A percentile compares a stretch with the other conserved stretches of the same genome.
Conservation (phyloP, 2,113 vertebrate genomes). For the Podarcis cretensis region DNA sequence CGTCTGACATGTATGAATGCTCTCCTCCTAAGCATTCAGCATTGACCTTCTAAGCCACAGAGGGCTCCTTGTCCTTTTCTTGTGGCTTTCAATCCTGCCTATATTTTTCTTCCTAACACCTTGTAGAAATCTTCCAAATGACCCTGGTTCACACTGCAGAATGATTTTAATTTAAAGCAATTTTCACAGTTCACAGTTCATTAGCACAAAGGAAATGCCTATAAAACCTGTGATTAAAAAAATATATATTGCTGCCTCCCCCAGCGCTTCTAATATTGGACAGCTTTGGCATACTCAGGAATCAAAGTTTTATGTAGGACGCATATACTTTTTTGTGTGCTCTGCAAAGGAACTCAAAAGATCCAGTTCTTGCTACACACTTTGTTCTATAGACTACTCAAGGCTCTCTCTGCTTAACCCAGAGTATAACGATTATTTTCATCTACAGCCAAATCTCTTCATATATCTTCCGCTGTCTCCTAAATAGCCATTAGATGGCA, state of each 20-base stretch:
- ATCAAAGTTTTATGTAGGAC: too few species aligned
- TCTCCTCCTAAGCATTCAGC: too few species aligned
- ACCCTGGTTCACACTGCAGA: neutral
- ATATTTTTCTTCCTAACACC: too few species aligned
- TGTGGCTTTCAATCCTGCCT: too few species aligned
- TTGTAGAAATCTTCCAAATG: neutral
- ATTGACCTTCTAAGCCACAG: too few species aligned
- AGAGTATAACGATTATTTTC: neutral
- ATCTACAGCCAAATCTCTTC: neutral
- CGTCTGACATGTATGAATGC: too few species aligned
- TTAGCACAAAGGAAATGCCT: neutral
- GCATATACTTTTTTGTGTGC: too few species aligned
- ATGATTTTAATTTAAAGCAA: neutral
- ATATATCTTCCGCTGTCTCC: neutral
- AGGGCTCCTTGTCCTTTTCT: too few species aligned
- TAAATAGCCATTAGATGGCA: neutral
- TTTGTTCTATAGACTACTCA: neutral
- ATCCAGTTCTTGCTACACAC: neutral
- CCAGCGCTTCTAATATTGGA: too few species aligned
- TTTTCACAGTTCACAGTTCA: neutral
- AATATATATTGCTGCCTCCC: too few species aligned
- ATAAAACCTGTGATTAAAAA: too few species aligned
- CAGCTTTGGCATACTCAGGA: too few species aligned
- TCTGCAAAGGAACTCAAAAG: neutral
- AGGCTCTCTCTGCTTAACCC: neutral